phyloP scores from a whole-genome alignment of 2,797 vertebrate genomes.

The Kryptopterus vitreolus region DNA sequence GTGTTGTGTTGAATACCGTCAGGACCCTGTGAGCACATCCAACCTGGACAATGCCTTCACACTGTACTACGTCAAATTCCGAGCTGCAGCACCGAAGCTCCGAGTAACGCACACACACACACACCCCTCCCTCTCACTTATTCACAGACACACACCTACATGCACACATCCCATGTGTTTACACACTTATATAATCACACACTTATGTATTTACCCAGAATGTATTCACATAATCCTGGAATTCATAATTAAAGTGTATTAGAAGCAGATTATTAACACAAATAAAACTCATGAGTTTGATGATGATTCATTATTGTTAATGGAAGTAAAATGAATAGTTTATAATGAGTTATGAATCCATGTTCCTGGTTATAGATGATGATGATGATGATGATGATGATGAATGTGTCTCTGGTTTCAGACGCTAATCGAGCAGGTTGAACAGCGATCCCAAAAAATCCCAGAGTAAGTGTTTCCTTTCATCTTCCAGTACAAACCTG shows the following conservation, averaged over 20 bases:
- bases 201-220: too few species aligned
- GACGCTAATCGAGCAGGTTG: conserved; percentile 95
- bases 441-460: conserved; percentile 89
- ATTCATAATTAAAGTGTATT: too few species aligned
- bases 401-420: conserved; percentile 58
- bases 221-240: too few species aligned
- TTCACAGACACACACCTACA: background rate
- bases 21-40: conserved; percentile 87
- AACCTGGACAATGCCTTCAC: conserved; percentile 96
- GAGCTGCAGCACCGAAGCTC: conserved; percentile 96
- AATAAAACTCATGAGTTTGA: too few species aligned
- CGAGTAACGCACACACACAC: conserved; percentile 76
- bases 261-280: too few species aligned
- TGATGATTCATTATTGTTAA: too few species aligned
- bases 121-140: background rate
- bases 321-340: too few species aligned
- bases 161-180: too few species aligned
- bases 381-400: fast-evolving
- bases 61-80: conserved; percentile 94
- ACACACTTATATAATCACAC: too few species aligned
- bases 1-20: background rate
- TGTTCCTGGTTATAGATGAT: background rate
- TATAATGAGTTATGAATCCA: too few species aligned
- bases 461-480: conserved; percentile 83
- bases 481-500: background rate